Evolutionary conservation across 2,888 invertebrate genomes (phyloP).

Genomic region (Muschampia staudingeri): DNA sequence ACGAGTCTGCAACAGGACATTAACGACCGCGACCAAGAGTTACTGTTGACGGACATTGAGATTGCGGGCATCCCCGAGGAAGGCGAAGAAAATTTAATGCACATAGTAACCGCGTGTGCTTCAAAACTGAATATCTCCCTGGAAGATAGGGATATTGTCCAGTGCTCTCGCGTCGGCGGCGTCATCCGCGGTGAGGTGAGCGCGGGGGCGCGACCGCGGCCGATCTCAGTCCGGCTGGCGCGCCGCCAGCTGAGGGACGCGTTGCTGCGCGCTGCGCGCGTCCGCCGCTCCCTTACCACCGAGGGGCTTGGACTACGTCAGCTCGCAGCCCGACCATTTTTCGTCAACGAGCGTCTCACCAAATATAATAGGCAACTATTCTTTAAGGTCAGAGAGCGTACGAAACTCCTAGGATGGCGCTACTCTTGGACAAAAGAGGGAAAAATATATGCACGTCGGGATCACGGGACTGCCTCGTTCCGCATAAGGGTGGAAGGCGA

Average conservation of each 20-base stretch:
- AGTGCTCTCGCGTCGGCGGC: too few species aligned
- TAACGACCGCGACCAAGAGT: not conserved
- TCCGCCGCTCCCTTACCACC: slow-evolving; percentile 22
- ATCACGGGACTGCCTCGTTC: not conserved
- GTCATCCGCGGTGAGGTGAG: too few species aligned
- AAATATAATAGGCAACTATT: not conserved
- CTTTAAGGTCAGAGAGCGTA: slow-evolving; percentile 8
- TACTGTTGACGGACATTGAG: not conserved
- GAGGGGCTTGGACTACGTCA: slow-evolving; percentile 20
- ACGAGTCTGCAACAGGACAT: not conserved
- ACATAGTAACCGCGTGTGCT: not conserved
- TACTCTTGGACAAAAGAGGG: slow-evolving; percentile 22
- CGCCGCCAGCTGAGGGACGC: not conserved
- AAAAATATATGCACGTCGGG: slow-evolving; percentile 26
- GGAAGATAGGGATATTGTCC: not conserved
- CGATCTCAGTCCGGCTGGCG: too few species aligned
- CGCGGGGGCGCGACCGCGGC: too few species aligned
- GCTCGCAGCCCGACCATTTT: not conserved
- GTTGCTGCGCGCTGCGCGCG: slow-evolving; percentile 18
- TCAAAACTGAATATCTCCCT: not conserved
- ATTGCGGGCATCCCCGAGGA: not conserved
- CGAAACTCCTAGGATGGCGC: not conserved
- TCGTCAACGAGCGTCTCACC: slow-evolving; percentile 13
- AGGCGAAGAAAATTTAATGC: not conserved
- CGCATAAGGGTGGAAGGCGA: not conserved